Evolutionary conservation across 2,888 invertebrate genomes (phyloP).

Genomic region (Macrostomum cliftonense): DNA sequence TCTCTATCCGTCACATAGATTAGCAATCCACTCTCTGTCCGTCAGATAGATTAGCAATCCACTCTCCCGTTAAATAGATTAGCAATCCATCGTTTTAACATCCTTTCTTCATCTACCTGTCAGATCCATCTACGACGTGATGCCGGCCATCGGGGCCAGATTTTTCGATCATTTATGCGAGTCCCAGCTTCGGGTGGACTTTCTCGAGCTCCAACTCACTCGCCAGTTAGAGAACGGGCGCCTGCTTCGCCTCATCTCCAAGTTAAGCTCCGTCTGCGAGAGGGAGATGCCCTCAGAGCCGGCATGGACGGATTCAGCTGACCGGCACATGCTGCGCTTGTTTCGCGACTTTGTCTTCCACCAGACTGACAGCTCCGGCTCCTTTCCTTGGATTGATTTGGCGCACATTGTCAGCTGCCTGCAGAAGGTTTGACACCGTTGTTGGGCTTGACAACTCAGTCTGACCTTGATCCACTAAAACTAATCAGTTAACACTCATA

Average conservation of each 20-base stretch:
- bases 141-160: conserved; percentile 94
- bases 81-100: too few relatives aligned
- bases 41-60: too few relatives aligned
- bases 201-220: not conserved
- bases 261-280: conserved; percentile 77
- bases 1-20: too few relatives aligned
- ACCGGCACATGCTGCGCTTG: conserved; percentile 88
- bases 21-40: too few relatives aligned
- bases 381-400: conserved; percentile 84
- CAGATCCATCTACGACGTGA: conserved; percentile 74
- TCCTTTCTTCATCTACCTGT: too few relatives aligned
- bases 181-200: conserved; percentile 53
- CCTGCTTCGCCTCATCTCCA: conserved; percentile 67
- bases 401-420: conserved; percentile 79
- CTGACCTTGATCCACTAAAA: not conserved
- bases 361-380: conserved; percentile 65
- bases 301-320: conserved; percentile 91
- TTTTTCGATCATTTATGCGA: conserved; percentile 88
- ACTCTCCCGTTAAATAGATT: too few relatives aligned
- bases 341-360: conserved; percentile 95
- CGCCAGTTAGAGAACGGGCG: conserved; percentile 59
- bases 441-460: conserved; percentile 3
- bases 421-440: conserved; percentile 60
- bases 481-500: not conserved
- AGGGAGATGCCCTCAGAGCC: conserved; percentile 70